phyloP scores from a whole-genome alignment of 1,140 invertebrate genomes.

The Zaprionus lachaisei region DNA sequence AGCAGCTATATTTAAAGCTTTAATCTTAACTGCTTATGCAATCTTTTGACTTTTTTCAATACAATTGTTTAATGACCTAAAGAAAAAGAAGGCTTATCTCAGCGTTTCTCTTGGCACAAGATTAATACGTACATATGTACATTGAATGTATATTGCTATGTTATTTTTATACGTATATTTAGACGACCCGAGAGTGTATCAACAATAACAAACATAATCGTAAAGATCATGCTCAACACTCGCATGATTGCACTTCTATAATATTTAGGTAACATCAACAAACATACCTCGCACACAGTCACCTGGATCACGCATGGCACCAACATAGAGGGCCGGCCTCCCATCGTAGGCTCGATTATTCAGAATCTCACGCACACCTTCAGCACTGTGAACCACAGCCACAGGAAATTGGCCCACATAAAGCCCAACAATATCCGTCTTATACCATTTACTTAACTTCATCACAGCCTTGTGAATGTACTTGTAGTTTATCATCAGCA shows the following conservation, averaged over 20 bases:
- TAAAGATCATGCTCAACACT: background rate
- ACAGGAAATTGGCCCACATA: slow-evolving; percentile 79
- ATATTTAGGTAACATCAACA: too few relatives aligned
- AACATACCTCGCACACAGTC: slow-evolving; percentile 74
- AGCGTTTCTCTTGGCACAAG: background rate
- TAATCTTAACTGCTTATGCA: background rate
- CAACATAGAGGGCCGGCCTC: slow-evolving; percentile 58
- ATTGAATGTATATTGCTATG: background rate
- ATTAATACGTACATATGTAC: background rate
- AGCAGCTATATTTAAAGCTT: background rate
- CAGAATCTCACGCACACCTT: slow-evolving; percentile 84
- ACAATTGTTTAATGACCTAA: background rate
- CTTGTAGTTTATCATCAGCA: slow-evolving; percentile 72
- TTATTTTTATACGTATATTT: background rate
- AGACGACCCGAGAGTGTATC: background rate
- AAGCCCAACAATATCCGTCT: slow-evolving; percentile 85
- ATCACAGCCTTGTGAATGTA: slow-evolving; percentile 76
- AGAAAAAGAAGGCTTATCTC: slow-evolving; percentile 5
- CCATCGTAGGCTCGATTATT: slow-evolving; percentile 84
- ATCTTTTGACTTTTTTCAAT: background rate
- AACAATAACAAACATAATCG: background rate
- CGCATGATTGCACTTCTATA: background rate
- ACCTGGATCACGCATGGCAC: slow-evolving; percentile 60
- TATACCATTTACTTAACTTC: slow-evolving; percentile 76
- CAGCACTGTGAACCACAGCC: slow-evolving; percentile 81